Conservation (phyloP, 2,797 vertebrate species). For the Acanthurus leucopareius region DNA sequence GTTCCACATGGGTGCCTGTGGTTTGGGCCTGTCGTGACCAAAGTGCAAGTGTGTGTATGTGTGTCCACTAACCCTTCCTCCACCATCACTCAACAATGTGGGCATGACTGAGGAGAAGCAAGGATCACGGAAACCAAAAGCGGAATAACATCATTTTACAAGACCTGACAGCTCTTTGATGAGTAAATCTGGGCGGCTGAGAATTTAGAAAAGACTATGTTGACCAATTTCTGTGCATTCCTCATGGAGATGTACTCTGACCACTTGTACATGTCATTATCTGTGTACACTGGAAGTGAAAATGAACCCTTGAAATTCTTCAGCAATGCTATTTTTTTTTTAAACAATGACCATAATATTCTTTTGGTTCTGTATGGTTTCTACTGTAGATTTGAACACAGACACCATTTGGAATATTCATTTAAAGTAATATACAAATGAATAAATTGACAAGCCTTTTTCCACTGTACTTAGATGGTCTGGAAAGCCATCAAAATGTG, state of each 20-base stretch:
- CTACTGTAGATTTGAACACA: not conserved
- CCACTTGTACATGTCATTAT: slow-evolving; percentile 18
- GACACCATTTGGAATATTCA: not conserved
- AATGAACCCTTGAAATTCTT: slow-evolving; percentile 10
- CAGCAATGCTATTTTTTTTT: not conserved
- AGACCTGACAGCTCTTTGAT: slow-evolving; percentile 59
- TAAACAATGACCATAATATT: not conserved
- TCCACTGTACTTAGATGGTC: not conserved
- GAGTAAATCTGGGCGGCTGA: slow-evolving; percentile 46
- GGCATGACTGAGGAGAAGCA: slow-evolving; percentile 46
- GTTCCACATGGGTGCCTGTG: slow-evolving; percentile 75
- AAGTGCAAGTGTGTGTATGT: slow-evolving; percentile 42
- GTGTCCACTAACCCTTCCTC: slow-evolving; percentile 33
- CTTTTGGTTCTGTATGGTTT: not conserved
- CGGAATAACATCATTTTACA: slow-evolving; percentile 58
- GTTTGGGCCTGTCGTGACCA: slow-evolving; percentile 75
- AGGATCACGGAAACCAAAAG: slow-evolving; percentile 61
- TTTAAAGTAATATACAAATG: not conserved
- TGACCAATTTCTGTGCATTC: slow-evolving; percentile 48
- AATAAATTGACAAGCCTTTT: not conserved
- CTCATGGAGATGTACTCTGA: not conserved
- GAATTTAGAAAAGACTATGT: slow-evolving; percentile 27
- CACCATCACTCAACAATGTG: slow-evolving; percentile 60
- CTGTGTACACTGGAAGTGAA: not conserved
- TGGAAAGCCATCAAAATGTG: not conserved